phyloP scores from a whole-genome alignment of 2,888 invertebrate genomes.

The Euclidia mi region DNA sequence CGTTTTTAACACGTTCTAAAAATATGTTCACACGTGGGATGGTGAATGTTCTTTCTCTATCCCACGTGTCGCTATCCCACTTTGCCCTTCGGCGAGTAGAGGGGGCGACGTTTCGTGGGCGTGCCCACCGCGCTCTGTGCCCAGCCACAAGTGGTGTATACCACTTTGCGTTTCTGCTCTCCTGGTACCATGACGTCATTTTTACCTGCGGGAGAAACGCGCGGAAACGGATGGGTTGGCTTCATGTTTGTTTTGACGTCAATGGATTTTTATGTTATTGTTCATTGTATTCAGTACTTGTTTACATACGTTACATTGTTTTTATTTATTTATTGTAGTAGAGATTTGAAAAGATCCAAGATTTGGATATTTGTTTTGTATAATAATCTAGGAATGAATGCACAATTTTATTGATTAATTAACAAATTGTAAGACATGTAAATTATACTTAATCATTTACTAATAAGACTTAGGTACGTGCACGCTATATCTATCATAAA shows the following conservation, averaged over 20 bases:
- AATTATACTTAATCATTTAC: no score
- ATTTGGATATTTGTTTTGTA: no score
- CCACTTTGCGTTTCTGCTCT: constrained; percentile 61
- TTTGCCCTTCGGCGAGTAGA: constrained; percentile 55
- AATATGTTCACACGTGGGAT: constrained; percentile 11
- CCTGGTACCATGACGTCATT: constrained; percentile 76
- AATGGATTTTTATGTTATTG: not conserved
- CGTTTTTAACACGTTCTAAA: constrained; percentile 23
- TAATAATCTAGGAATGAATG: no score
- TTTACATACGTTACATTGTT: no score
- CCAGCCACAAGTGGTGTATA: constrained; percentile 56
- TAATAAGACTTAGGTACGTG: no score
- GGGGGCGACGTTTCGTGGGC: constrained; percentile 75
- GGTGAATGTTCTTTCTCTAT: constrained; percentile 15
- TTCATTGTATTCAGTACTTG: no score
- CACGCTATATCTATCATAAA: no score
- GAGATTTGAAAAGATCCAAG: no score
- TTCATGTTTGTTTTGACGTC: constrained; percentile 22
- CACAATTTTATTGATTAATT: no score
- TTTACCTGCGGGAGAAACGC: constrained; percentile 68
- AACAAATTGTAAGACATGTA: no score
- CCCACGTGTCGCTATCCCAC: constrained; percentile 21
- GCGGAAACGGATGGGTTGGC: constrained; percentile 45
- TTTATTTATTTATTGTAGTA: no score
- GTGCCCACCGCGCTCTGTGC: constrained; percentile 57